Base-by-base conservation (phyloP, 92 coral and sea anemone genomes). In the Heliopora coerulea region DNA sequence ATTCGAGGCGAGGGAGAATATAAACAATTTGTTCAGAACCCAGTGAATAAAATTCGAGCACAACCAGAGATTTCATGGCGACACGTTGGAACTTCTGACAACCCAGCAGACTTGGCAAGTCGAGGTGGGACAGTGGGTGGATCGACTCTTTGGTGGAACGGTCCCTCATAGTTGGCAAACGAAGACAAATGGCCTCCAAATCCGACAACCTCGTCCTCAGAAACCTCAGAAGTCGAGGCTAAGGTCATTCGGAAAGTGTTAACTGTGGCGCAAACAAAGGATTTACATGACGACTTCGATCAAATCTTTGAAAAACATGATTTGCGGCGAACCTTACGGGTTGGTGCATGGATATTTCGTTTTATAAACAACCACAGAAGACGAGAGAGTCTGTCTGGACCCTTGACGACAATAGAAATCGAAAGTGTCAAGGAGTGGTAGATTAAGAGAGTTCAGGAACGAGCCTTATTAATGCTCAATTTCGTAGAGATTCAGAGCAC, bases 81-180 rank as follows among this genome's bases (percentile, higher is more conserved):
- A 56, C 67, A 73, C 44, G 79, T 73, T 25, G 64, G 31, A 50
- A 54, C 79, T 13, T 19, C 30, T 20, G 79, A 73, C 18, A 73
- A 73, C 48, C 79, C 79, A 57, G 79, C 79, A 52, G 79, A 73
- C 28, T 41, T 73, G 37, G 79, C 79, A 27, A 56, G 79, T 25
- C 67, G 49, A 73, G 79, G 68, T 30, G 67, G 67, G 23, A 37
- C 12, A 18, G 70, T 65, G 12, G 48, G 7, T 32, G 49, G 49
- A 31, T 1, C 59, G 27, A 21, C 79, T 48, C 60, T 70, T 35
- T 79, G 84, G 87, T 83, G 83, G 74, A 14, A 63, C 35, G 84
- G 72, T 14, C 80, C 87, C 5, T 34, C 41, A 52, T 83, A 75
- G 87, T 11, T 78, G 17, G 3, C 49, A 13, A 13, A 58, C 32